These are phyloP conservation scores for Campylomormyrus tamandua DNA, from an alignment of 2,113 vertebrate species.

Conservation along the genomic window DNA sequence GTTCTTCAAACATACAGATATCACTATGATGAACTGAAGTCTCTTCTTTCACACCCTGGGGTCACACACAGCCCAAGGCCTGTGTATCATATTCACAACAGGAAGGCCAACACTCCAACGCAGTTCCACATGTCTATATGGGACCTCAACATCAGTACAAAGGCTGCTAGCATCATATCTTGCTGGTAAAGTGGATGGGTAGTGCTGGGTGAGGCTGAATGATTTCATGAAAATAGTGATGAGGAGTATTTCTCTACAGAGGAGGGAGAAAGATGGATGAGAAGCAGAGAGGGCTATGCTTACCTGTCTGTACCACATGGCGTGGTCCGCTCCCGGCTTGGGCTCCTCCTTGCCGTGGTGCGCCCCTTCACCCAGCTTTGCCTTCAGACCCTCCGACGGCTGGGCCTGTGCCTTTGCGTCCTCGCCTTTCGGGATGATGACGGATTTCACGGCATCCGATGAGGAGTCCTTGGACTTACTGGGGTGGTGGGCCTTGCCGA, in stretches of 20 bases:
- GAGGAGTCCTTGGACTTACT: constrained; percentile 78
- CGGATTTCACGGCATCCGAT: constrained; percentile 75
- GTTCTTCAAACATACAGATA: not conserved
- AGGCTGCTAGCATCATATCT: not conserved
- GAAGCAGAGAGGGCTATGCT: not conserved
- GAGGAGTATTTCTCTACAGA: not conserved
- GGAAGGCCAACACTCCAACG: not conserved
- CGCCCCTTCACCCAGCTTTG: constrained; percentile 77
- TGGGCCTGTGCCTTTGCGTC: constrained; percentile 78
- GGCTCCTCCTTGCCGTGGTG: constrained; percentile 85
- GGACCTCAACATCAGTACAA: not conserved
- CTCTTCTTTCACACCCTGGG: not conserved
- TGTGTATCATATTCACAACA: not conserved
- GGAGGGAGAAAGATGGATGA: not conserved
- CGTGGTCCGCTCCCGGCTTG: constrained; percentile 72
- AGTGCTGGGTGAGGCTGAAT: not conserved
- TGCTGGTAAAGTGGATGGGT: not conserved
- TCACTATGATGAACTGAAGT: not conserved
- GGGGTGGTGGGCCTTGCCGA: constrained; percentile 72
- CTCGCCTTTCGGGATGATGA: constrained; percentile 84
- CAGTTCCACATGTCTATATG: not conserved
- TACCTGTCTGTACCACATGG: constrained; percentile 98
- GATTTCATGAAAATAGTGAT: not conserved
- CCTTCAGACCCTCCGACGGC: constrained; percentile 80
- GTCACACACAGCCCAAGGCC: not conserved